These are phyloP conservation scores for Ruditapes philippinarum DNA, from an alignment of 1,140 invertebrate species.

Conservation along the genomic window DNA sequence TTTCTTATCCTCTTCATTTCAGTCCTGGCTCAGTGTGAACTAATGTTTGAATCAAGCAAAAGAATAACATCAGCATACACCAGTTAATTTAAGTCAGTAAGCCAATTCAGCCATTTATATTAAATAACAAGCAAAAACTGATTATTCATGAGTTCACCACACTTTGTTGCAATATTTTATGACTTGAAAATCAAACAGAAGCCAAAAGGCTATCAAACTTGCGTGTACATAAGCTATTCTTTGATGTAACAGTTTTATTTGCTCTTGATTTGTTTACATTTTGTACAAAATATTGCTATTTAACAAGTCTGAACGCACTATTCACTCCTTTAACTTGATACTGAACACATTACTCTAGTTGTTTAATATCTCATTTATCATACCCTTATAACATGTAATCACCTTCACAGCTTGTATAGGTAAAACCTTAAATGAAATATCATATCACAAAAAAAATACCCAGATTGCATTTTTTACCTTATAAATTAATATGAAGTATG, in stretches of 20 bases:
- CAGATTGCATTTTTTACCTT: too few species aligned
- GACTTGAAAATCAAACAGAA: constrained; percentile 37
- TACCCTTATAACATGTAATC: too few species aligned
- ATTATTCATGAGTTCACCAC: background rate
- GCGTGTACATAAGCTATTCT: constrained; percentile 12
- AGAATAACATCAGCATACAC: too few species aligned
- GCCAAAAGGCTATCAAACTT: constrained; percentile 21
- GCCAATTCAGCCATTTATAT: too few species aligned
- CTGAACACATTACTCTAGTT: background rate
- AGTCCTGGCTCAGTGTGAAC: too few species aligned
- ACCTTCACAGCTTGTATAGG: too few species aligned
- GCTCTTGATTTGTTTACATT: constrained; percentile 54
- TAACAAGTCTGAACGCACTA: constrained; percentile 35
- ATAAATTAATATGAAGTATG: too few species aligned
- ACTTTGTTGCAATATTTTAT: constrained; percentile 31
- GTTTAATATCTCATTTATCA: background rate
- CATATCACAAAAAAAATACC: too few species aligned
- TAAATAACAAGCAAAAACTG: background rate
- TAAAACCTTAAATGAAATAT: too few species aligned
- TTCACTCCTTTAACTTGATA: constrained; percentile 14
- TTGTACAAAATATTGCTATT: constrained; percentile 44
- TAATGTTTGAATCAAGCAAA: too few species aligned
- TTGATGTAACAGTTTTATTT: constrained; percentile 57
- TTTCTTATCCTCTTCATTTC: too few species aligned
- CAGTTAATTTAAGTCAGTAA: too few species aligned